Evolutionary conservation across 2,888 invertebrate genomes (phyloP), one percentile per base, ranked within the genome.

Genomic region (Carterocephalus palaemon): DNA sequence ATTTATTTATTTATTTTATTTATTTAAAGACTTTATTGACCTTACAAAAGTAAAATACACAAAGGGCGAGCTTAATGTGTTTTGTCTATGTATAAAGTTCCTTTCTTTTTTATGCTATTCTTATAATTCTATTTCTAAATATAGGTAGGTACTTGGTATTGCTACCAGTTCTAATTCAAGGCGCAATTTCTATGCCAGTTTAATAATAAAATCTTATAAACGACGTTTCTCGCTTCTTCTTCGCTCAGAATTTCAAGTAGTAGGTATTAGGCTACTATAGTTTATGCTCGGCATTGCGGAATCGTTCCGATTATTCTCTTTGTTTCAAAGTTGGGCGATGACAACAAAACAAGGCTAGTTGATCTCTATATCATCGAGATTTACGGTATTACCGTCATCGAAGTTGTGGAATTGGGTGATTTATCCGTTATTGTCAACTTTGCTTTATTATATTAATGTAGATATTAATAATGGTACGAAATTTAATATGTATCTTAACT

Each of bases 321-420:
- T 45, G 45, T 45, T 45, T 31, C 37, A 24, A 45, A 45, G 45
- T 45, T 45, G 31, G 16, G 43, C 24, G 37, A 37, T 37, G 45
- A 45, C 45, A 45, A 24, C 37, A 31, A 45, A 37, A 45, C 45
- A 45, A 32, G 45, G 37, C 37, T 47, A 46, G 49, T 48, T 46
- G 47, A 47, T 36, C 42, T 38, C 47, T 52, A 47, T 40, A 46
- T 49, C 47, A 52, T 17, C 22, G 38, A 47, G 45, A 52, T 52
- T 52, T 48, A 49, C 49, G 43, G 46, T 48, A 46, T 48, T 40
- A 49, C 32, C 42, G 37, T 42, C 45, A 38, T 34, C 26, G 39
- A 38, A 26, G 46, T 15, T 46, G 29, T 42, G 42, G 36, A 29
- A 46, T 20, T 36, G 42, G 46, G 16, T 48, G 40, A 52, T 49